Conservation (phyloP, 1,140 invertebrate species). For the Drosophila simulans region DNA sequence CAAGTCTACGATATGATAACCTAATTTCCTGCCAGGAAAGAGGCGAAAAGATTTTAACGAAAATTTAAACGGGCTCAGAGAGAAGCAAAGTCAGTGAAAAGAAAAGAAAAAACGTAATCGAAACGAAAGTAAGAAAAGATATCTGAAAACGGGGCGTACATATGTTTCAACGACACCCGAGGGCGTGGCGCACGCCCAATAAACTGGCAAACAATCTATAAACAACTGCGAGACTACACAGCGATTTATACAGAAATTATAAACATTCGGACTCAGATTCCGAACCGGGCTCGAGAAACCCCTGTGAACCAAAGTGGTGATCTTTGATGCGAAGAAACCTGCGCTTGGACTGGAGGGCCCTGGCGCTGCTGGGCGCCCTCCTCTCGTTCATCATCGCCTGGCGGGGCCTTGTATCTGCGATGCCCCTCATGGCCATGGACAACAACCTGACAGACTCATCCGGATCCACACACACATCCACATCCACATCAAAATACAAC, state of each 20-base stretch:
- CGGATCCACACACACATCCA: conserved; percentile 14
- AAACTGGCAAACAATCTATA: conserved; percentile 44
- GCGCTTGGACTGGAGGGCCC: conserved; percentile 84
- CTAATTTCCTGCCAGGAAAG: conserved; percentile 64
- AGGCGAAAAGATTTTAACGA: conserved; percentile 32
- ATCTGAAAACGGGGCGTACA: conserved; percentile 56
- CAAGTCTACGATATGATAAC: conserved; percentile 83
- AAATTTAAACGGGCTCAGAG: conserved; percentile 21
- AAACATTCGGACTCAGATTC: conserved; percentile 13
- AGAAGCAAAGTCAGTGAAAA: conserved; percentile 17
- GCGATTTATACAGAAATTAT: conserved; percentile 25
- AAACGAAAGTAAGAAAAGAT: conserved; percentile 74
- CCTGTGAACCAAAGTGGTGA: conserved; percentile 63
- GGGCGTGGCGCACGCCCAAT: conserved; percentile 61
- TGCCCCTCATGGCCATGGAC: conserved; percentile 57
- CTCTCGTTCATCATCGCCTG: conserved; percentile 77
- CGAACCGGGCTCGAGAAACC: conserved; percentile 17
- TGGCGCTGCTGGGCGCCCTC: conserved; percentile 85
- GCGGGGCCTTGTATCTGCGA: conserved; percentile 70
- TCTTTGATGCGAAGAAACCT: conserved; percentile 84
- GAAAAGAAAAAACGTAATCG: conserved; percentile 25
- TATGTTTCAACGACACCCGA: conserved; percentile 71
- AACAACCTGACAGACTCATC: conserved; percentile 32
- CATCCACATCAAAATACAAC: neutral
- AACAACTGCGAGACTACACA: conserved; percentile 14